phyloP scores from a whole-genome alignment of 2,888 invertebrate species.

The Seladonia tumulorum region DNA sequence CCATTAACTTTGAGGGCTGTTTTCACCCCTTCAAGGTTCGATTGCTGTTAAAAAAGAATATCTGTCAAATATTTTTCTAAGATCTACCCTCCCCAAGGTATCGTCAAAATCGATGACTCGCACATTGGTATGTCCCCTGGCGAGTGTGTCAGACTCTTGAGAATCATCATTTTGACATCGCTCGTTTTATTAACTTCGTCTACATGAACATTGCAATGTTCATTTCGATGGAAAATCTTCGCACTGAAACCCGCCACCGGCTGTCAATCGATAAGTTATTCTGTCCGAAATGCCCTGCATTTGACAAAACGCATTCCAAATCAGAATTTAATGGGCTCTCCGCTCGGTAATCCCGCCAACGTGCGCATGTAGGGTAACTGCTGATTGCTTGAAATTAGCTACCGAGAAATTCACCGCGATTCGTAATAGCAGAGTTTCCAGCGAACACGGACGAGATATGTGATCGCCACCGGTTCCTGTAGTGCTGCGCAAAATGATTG shows the following conservation, averaged over 20 bases:
- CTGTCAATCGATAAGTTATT: background rate
- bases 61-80: too few species aligned
- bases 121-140: too few species aligned
- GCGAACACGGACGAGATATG: background rate
- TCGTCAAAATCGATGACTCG: too few species aligned
- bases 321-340: slow-evolving; percentile 12
- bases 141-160: background rate
- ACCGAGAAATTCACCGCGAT: slow-evolving; percentile 20
- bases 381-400: slow-evolving; percentile 27
- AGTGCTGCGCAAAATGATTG: background rate
- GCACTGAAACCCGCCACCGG: background rate
- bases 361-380: slow-evolving; percentile 8
- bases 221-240: background rate
- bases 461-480: background rate
- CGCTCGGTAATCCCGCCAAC: background rate
- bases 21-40: too few species aligned
- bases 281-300: background rate
- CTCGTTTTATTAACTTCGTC: background rate
- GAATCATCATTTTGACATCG: background rate
- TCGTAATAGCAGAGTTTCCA: background rate
- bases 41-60: too few species aligned
- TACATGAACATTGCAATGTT: too few species aligned
- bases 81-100: too few species aligned
- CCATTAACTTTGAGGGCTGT: too few species aligned
- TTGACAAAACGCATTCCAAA: background rate